These are phyloP conservation scores for Anabas testudineus DNA, from an alignment of 2,797 vertebrate genomes.

Conservation along the genomic window DNA sequence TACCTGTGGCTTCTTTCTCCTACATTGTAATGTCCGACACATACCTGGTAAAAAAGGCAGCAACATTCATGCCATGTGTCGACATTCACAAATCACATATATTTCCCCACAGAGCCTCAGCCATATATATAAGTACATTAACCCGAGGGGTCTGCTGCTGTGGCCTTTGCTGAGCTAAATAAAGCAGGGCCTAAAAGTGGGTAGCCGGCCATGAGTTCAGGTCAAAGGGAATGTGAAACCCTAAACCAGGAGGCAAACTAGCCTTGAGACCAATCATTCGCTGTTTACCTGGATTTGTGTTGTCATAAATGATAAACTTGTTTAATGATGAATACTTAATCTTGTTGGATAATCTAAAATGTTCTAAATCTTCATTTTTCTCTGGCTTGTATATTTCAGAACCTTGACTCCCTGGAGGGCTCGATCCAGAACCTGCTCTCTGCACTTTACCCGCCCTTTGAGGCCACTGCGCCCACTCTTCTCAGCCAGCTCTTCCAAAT, in stretches of 20 bases:
- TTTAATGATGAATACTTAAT: too few species aligned
- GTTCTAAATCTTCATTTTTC: neutral
- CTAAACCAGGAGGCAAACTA: constrained; percentile 59
- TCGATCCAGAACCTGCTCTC: constrained; percentile 87
- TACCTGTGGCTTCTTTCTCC: neutral
- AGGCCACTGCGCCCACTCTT: constrained; percentile 84
- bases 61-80: constrained; percentile 15
- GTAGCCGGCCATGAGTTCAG: constrained; percentile 65
- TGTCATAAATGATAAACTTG: constrained; percentile 1
- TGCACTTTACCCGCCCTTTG: constrained; percentile 86
- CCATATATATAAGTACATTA: constrained; percentile 59
- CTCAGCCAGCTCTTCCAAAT: constrained; percentile 90
- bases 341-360: too few species aligned
- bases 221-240: constrained; percentile 82
- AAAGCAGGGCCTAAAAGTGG: constrained; percentile 78
- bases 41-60: constrained; percentile 4
- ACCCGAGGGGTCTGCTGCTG: constrained; percentile 52
- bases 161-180: constrained; percentile 76
- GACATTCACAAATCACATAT: constrained; percentile 48
- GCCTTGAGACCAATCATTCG: constrained; percentile 51
- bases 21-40: constrained; percentile 8
- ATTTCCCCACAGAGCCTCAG: constrained; percentile 31
- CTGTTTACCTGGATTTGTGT: constrained; percentile 66
- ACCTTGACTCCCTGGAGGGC: constrained; percentile 87
- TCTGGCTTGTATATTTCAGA: constrained; percentile 74